Percentiles rank a stretch among this genome's conserved stretches.
Conservation (phyloP, 2,888 invertebrate genomes). For the Trachelus stipa region DNA sequence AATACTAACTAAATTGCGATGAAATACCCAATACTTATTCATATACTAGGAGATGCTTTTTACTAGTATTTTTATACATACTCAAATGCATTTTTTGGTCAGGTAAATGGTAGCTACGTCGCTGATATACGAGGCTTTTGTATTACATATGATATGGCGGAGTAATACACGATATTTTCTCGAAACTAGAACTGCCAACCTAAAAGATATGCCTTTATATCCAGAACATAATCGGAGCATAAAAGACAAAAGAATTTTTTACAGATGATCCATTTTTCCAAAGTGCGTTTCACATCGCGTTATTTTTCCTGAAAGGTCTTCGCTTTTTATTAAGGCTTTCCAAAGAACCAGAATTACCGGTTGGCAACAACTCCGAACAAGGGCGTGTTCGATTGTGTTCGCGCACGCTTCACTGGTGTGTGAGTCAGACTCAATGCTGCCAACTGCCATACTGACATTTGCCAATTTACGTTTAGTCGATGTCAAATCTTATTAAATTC, state of each 20-base stretch:
- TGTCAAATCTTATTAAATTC: background rate
- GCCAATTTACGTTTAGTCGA: background rate
- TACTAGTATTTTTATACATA: background rate
- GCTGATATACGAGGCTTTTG: background rate
- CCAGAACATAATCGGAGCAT: background rate
- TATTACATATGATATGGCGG: background rate
- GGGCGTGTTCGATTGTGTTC: constrained; percentile 24
- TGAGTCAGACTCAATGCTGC: constrained; percentile 18
- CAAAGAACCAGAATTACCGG: constrained; percentile 9
- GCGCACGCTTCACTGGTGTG: constrained; percentile 17
- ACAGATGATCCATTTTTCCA: background rate
- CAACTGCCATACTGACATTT: background rate
- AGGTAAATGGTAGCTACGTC: background rate
- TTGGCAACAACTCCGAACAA: constrained; percentile 16
- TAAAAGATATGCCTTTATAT: background rate
- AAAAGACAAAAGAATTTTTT: background rate
- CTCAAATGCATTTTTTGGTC: background rate
- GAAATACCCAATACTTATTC: background rate
- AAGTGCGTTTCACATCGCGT: background rate
- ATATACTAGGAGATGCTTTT: background rate
- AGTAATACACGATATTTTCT: background rate
- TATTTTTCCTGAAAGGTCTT: background rate
- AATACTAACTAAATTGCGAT: background rate
- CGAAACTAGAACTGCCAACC: background rate
- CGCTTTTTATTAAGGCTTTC: background rate